Evolutionary conservation across 1,140 invertebrate species (phyloP).

Genomic region (Arion vulgaris): DNA sequence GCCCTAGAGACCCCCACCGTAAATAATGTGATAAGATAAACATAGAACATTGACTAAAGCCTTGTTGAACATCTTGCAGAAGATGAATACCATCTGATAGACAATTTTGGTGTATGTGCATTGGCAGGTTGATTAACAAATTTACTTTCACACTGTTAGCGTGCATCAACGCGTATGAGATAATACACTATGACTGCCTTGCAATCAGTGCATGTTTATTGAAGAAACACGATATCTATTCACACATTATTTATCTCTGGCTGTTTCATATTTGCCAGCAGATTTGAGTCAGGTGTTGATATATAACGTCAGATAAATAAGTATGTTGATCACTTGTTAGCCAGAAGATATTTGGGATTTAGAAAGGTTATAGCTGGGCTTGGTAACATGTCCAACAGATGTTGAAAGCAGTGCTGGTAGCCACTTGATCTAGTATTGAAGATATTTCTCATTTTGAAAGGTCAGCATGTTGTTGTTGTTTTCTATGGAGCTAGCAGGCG

Average conservation of each 20-base stretch:
- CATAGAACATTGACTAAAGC: too few species aligned
- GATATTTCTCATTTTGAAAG: not conserved
- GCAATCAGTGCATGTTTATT: not conserved
- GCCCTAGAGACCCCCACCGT: too few species aligned
- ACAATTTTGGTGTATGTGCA: too few species aligned
- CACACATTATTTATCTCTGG: not conserved
- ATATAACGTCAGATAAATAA: too few species aligned
- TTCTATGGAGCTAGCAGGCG: too few species aligned
- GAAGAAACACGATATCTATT: not conserved
- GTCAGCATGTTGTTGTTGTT: not conserved
- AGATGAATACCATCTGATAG: too few species aligned
- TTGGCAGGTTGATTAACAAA: too few species aligned
- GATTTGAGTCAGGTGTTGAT: not conserved
- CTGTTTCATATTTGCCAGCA: not conserved
- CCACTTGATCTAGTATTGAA: not conserved
- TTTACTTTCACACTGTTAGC: too few species aligned
- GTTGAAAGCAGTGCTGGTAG: not conserved
- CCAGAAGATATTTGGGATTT: not conserved
- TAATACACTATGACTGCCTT: not conserved
- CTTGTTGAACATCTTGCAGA: too few species aligned
- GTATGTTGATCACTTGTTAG: not conserved
- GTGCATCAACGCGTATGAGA: too few species aligned
- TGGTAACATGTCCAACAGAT: not conserved
- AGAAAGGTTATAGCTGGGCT: not conserved
- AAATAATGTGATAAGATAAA: too few species aligned